These are phyloP conservation scores for Folsomia manolachei DNA, from an alignment of 2,888 invertebrate species.

Conservation along the genomic window DNA sequence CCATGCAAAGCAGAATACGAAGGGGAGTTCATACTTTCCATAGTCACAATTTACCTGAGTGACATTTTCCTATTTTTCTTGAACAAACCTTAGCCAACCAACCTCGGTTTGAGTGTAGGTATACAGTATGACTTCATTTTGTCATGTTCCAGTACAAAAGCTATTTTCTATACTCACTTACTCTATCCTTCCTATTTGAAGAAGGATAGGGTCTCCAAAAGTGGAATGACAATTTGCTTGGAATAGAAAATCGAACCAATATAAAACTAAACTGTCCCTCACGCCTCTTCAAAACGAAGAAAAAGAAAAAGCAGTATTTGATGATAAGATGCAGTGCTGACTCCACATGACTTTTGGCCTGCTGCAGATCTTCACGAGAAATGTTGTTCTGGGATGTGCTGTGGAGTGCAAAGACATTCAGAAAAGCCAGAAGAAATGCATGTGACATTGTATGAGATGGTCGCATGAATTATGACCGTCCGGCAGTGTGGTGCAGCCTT, in stretches of 20 bases:
- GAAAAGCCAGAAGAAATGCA: background rate
- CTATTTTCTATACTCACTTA: background rate
- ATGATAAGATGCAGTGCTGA: background rate
- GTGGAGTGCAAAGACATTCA: conserved; percentile 10
- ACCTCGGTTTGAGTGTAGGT: background rate
- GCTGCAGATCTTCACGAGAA: no score
- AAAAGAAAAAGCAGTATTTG: background rate
- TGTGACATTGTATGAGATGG: background rate
- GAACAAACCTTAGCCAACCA: conserved; percentile 11
- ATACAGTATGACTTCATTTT: background rate
- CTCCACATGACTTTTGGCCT: background rate
- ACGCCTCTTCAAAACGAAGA: background rate
- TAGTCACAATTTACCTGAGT: conserved; percentile 16
- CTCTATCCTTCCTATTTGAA: background rate
- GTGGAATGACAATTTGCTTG: background rate
- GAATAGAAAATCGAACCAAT: background rate
- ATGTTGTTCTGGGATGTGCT: no score
- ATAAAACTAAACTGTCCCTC: background rate
- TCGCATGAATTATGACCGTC: background rate
- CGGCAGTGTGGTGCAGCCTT: no score
- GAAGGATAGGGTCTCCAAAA: no score
- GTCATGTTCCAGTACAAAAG: background rate
- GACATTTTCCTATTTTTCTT: conserved; percentile 16
- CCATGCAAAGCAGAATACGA: background rate
- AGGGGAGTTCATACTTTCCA: background rate